Evolutionary conservation across 2,797 vertebrate species (phyloP).

Genomic region (Platyrinchus mystaceus): DNA sequence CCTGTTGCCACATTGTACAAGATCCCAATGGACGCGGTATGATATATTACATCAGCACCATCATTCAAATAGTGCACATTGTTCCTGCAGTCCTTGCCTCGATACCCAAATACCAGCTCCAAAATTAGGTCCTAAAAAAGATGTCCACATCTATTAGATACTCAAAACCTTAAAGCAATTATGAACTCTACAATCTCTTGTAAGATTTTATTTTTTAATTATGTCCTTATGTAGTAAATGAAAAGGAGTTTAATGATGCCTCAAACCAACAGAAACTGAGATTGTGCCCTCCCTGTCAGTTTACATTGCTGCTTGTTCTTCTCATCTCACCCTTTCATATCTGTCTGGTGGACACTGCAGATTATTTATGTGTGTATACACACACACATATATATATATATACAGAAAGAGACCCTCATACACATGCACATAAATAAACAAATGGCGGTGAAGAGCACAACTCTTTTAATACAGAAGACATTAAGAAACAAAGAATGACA

Average conservation of each 20-base stretch:
- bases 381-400: accelerated
- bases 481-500: background rate
- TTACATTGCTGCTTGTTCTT: background rate
- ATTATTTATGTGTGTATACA: background rate
- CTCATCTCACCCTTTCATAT: background rate
- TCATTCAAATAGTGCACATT: slow-evolving; percentile 99
- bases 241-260: background rate
- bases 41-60: slow-evolving; percentile 96
- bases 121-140: slow-evolving; percentile 88
- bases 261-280: background rate
- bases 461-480: background rate
- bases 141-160: background rate
- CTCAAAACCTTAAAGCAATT: background rate
- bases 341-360: background rate
- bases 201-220: background rate
- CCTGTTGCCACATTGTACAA: slow-evolving; percentile 96
- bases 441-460: background rate
- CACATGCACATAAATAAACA: background rate
- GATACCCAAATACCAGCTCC: slow-evolving; percentile 96
- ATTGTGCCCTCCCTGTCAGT: background rate
- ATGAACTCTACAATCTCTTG: background rate
- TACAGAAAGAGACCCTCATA: background rate
- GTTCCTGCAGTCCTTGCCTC: slow-evolving; percentile 97
- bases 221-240: background rate
- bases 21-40: slow-evolving; percentile 93